Evolutionary conservation across 2,888 invertebrate species (phyloP).

Genomic region (Mimachlamys varia): DNA sequence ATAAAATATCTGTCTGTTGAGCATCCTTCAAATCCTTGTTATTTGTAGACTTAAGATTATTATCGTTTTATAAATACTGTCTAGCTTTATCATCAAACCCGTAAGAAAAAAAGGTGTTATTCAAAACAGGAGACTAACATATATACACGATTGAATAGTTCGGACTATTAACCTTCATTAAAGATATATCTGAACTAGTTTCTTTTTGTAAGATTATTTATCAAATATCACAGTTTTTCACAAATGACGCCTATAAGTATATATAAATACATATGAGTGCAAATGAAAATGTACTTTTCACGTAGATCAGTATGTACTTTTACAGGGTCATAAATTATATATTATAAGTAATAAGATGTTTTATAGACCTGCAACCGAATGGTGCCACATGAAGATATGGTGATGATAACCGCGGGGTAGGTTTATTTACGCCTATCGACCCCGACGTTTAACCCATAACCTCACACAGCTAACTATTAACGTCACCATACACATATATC

Average conservation of each 20-base stretch:
- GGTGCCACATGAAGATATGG: neutral
- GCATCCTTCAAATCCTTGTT: too few relatives aligned
- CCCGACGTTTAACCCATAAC: neutral
- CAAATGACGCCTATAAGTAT: neutral
- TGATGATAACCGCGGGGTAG: neutral
- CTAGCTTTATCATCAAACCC: neutral
- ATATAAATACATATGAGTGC: neutral
- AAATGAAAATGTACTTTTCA: neutral
- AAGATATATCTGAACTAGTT: neutral
- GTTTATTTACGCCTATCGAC: neutral
- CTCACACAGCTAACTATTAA: neutral
- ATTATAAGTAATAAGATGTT: neutral
- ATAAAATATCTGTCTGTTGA: too few relatives aligned
- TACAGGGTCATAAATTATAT: neutral
- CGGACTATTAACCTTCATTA: neutral
- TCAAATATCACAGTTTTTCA: constrained; percentile 33
- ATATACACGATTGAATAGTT: too few relatives aligned
- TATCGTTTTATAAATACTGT: neutral
- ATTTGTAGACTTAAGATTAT: too few relatives aligned
- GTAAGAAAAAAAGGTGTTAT: too few relatives aligned
- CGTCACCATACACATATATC: neutral
- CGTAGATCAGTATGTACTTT: neutral
- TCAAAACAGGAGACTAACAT: too few relatives aligned
- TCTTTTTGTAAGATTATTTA: neutral
- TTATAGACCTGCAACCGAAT: neutral